Conservation (phyloP, 2,888 invertebrate genomes). For the Erpobdella octoculata region DNA sequence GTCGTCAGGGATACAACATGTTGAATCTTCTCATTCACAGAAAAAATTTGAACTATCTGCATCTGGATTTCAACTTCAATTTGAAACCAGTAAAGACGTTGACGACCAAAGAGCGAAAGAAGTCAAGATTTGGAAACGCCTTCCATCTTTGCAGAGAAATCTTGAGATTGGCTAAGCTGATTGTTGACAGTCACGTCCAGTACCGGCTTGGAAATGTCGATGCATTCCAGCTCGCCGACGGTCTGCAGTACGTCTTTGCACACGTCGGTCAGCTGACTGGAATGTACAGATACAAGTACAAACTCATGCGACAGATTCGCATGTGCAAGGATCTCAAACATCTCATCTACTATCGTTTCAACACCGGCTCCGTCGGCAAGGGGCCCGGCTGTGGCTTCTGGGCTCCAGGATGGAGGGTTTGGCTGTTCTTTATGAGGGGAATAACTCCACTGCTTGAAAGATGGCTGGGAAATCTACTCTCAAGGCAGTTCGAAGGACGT, state of each 20-base stretch:
- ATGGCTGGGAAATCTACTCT: conserved; percentile 97
- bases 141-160: conserved; percentile 99
- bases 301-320: conserved; percentile 93
- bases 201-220: conserved; percentile 98
- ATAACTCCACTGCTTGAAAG: conserved; percentile 93
- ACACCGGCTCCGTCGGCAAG: conserved; percentile 94
- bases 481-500: conserved; percentile 95
- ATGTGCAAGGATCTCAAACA: conserved; percentile 99
- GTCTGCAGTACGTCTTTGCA: conserved; percentile 91
- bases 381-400: conserved; percentile 97
- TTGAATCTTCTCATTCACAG: conserved; percentile 94
- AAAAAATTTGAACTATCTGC: conserved; percentile 96
- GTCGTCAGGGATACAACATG: conserved; percentile 99
- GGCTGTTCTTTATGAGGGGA: conserved; percentile 98
- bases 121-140: conserved; percentile 71
- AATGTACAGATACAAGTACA: conserved; percentile 95
- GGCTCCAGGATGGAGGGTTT: conserved; percentile 98
- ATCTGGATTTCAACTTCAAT: conserved; percentile 99
- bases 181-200: conserved; percentile 98
- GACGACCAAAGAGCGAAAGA: conserved; percentile 97
- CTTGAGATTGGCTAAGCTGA: conserved; percentile 89
- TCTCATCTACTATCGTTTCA: conserved; percentile 95
- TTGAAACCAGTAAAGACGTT: conserved; percentile 97
- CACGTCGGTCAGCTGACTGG: conserved; percentile 98
- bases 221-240: conserved; percentile 63